Conservation (phyloP, 2,888 invertebrate species). For the Emesis furor region DNA sequence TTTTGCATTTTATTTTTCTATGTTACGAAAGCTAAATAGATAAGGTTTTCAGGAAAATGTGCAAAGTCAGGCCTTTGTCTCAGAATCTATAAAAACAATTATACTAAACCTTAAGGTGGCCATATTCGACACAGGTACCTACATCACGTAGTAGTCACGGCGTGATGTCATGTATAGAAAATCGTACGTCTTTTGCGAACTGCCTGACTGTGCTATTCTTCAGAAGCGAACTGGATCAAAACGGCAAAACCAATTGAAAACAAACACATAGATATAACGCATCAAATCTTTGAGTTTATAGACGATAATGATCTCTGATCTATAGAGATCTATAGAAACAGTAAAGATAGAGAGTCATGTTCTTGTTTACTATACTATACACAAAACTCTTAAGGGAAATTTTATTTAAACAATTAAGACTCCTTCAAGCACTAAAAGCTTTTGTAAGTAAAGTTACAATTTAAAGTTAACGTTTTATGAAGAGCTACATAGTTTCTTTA, state of each 20-base stretch:
- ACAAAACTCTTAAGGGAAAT: background rate
- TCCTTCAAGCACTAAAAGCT: background rate
- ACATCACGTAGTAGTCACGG: too few relatives aligned
- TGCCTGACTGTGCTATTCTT: too few relatives aligned
- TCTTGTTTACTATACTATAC: too few relatives aligned
- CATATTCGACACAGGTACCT: slow-evolving; percentile 25
- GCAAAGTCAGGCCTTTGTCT: background rate
- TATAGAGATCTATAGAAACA: too few relatives aligned
- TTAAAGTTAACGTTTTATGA: slow-evolving; percentile 66
- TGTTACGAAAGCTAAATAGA: slow-evolving; percentile 4
- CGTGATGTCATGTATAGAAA: too few relatives aligned
- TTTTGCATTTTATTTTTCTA: slow-evolving; percentile 3
- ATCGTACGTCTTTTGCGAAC: too few relatives aligned
- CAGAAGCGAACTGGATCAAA: too few relatives aligned
- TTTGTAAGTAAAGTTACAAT: background rate
- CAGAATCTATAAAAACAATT: slow-evolving; percentile 5
- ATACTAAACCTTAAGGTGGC: slow-evolving; percentile 22
- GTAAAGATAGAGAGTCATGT: too few relatives aligned
- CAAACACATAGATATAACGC: too few relatives aligned
- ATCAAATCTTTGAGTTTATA: too few relatives aligned
- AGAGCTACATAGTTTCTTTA: slow-evolving; percentile 86
- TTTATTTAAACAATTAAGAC: background rate
- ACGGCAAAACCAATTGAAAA: too few relatives aligned
- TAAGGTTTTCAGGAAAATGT: slow-evolving; percentile 5
- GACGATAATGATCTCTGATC: too few relatives aligned